Base-by-base conservation (phyloP, 1,140 invertebrate genomes). In the Sinella curviseta region DNA sequence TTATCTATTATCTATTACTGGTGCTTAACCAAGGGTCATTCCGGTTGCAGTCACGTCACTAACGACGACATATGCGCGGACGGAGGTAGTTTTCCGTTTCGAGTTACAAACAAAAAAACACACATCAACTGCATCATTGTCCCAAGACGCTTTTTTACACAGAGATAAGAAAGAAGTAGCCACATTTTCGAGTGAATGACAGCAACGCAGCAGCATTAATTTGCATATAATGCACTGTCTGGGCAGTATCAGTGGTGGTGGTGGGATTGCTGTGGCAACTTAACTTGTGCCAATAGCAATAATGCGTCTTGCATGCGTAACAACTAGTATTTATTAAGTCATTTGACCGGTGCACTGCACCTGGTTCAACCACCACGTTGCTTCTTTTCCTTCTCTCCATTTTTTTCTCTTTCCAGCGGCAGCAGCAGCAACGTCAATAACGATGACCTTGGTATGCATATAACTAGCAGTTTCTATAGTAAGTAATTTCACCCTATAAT, bases 101-200 rank as follows among this genome's bases (percentile, higher is more conserved):
- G n/a, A n/a, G n/a, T n/a, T n/a, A n/a, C n/a, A n/a, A n/a, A n/a
- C n/a, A n/a, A n/a, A n/a, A n/a, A n/a, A n/a, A n/a, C n/a, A n/a
- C n/a, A n/a, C n/a, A n/a, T n/a, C n/a, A n/a, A n/a, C n/a, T n/a
- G n/a, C n/a, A n/a, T n/a, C n/a, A n/a, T n/a, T n/a, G n/a, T n/a
- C n/a, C n/a, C n/a, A n/a, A n/a, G n/a, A n/a, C n/a, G n/a, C n/a
- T n/a, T n/a, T n/a, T n/a, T n/a, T n/a, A n/a, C n/a, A n/a, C n/a
- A n/a, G n/a, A n/a, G n/a, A n/a, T n/a, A n/a, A n/a, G n/a, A n/a
- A n/a, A n/a, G n/a, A 26, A 8, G 24, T 24, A 60, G 55, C 55
- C 55, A 60, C 55, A 24, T 60, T 60, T 60, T 60, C 3, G 55
- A 60, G 55, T 60, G 55, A 60, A 60, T 60, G 55, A 60, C 55